Percentiles rank a stretch among this genome's conserved stretches.
These are phyloP conservation scores for Scaeva pyrastri DNA, from an alignment of 2,888 invertebrate species.

Conservation along the genomic window DNA sequence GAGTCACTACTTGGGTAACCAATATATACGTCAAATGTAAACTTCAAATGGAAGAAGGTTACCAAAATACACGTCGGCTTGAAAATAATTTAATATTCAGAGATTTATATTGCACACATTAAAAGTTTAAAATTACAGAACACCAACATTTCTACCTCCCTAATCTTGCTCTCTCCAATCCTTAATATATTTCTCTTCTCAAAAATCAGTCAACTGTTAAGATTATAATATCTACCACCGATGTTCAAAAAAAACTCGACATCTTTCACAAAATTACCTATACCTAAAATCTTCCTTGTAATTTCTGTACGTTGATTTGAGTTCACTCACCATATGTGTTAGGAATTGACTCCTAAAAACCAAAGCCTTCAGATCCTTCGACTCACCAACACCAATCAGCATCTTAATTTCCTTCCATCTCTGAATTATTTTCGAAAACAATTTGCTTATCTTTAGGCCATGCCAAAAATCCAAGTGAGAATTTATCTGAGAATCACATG, in stretches of 20 bases:
- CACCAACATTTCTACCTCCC: too few species aligned
- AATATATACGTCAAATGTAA: too few species aligned
- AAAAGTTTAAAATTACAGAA: too few species aligned
- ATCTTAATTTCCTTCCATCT: background rate
- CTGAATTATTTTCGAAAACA: background rate
- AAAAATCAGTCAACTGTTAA: slow-evolving; percentile 10
- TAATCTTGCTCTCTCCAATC: too few species aligned
- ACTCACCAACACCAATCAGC: background rate
- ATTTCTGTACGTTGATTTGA: background rate
- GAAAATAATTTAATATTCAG: too few species aligned
- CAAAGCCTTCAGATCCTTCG: background rate
- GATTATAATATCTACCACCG: background rate
- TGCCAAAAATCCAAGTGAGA: slow-evolving; percentile 31
- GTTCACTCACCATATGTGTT: background rate
- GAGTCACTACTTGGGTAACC: too few species aligned
- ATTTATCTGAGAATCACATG: slow-evolving; percentile 61
- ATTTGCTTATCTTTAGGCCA: slow-evolving; percentile 58
- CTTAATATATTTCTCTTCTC: too few species aligned
- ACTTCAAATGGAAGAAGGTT: too few species aligned
- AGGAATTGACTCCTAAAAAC: background rate
- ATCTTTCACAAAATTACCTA: slow-evolving; percentile 9
- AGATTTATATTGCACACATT: too few species aligned
- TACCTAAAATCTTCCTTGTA: background rate
- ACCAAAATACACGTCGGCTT: too few species aligned
- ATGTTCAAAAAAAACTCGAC: background rate